Conservation (phyloP, 2,888 invertebrate species). For the Loripinus fragilis region DNA sequence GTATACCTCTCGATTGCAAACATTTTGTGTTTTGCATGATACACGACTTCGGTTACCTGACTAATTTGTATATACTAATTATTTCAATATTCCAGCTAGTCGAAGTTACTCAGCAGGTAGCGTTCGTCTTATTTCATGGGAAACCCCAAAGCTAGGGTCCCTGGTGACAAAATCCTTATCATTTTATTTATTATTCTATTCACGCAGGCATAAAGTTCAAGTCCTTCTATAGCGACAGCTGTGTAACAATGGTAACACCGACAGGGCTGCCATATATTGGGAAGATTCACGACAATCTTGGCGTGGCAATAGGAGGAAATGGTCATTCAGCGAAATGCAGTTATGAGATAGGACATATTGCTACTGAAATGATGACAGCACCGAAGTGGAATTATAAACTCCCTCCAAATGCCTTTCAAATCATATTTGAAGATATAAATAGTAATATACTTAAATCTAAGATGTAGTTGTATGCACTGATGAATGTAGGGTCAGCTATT, state of each 20-base stretch:
- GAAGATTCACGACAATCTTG: slow-evolving; percentile 37
- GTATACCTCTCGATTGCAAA: no score
- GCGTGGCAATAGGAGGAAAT: slow-evolving; percentile 60
- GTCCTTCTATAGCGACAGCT: slow-evolving; percentile 49
- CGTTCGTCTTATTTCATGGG: no score
- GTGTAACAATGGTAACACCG: slow-evolving; percentile 55
- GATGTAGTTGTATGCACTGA: background rate
- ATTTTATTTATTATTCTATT: background rate
- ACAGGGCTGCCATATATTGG: slow-evolving; percentile 50
- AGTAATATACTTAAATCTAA: background rate
- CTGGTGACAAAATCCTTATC: no score
- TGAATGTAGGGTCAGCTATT: no score
- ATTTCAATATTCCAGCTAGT: no score
- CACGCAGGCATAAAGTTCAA: slow-evolving; percentile 38
- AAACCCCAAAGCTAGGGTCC: no score
- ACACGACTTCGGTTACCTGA: no score
- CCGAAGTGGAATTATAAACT: background rate
- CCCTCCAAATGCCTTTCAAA: background rate
- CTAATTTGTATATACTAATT: no score
- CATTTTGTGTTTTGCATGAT: no score
- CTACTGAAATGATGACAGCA: slow-evolving; percentile 46
- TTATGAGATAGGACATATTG: slow-evolving; percentile 58
- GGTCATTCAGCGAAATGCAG: slow-evolving; percentile 53
- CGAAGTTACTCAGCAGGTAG: no score
- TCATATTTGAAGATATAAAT: background rate